phyloP scores from a whole-genome alignment of 1,140 invertebrate genomes.

The Drosophila sp. region DNA sequence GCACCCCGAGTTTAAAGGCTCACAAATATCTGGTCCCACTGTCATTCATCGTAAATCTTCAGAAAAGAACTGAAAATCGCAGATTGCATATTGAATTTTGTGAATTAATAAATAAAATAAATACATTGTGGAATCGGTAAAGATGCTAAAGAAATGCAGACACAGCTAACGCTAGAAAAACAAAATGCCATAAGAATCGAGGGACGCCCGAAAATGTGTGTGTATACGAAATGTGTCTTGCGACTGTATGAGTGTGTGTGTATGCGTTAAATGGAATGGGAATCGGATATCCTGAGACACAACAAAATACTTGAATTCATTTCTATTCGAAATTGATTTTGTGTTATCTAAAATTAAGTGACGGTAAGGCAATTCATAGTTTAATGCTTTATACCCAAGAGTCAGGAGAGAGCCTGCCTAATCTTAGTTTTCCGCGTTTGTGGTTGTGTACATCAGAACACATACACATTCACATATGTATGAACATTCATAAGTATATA shows the following conservation, averaged over 20 bases:
- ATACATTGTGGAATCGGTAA: background rate
- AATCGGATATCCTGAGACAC: constrained; percentile 12
- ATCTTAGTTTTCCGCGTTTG: background rate
- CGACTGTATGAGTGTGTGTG: constrained; percentile 16
- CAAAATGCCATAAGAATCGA: background rate
- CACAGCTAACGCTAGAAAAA: background rate
- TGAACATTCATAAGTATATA: background rate
- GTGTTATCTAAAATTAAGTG: background rate
- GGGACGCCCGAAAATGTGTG: constrained; percentile 16
- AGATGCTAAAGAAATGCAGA: background rate
- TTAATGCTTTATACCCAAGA: background rate
- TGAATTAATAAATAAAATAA: background rate
- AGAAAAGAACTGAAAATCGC: background rate
- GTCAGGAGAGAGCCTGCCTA: background rate
- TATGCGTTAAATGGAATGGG: constrained; percentile 13
- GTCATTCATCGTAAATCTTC: too few relatives aligned
- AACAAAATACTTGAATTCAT: background rate
- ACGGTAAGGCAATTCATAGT: background rate
- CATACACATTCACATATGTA: background rate
- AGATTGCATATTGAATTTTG: background rate
- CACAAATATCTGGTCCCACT: too few relatives aligned
- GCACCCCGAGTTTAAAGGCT: too few relatives aligned
- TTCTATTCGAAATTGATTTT: background rate
- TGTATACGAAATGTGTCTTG: constrained; percentile 22
- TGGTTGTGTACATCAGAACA: constrained; percentile 4